These are phyloP conservation scores for Tetragonula clypearis DNA, from an alignment of 1,140 invertebrate genomes.

Conservation along the genomic window DNA sequence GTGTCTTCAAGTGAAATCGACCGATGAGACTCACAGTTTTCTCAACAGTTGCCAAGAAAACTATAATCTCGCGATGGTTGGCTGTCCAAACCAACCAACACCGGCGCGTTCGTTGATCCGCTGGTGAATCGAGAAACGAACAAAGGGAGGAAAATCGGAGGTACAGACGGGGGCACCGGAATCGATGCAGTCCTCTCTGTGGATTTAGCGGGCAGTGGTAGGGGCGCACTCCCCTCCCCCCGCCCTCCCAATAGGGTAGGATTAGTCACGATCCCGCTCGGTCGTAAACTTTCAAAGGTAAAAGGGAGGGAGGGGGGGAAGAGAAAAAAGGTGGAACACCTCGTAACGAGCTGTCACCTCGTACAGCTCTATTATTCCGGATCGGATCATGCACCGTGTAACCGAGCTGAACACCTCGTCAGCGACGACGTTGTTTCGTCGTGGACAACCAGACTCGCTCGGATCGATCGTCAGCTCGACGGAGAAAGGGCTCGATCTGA, in stretches of 20 bases:
- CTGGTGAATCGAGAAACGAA: not conserved
- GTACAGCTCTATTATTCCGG: slow-evolving; percentile 37
- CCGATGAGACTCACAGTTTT: too few species aligned
- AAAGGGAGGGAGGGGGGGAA: slow-evolving; percentile 38
- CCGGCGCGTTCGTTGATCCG: not conserved
- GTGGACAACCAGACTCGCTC: not conserved
- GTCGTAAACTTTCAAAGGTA: slow-evolving; percentile 52
- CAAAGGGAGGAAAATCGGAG: not conserved
- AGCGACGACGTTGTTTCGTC: slow-evolving; percentile 3
- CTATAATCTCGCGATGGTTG: too few species aligned
- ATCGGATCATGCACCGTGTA: slow-evolving; percentile 28
- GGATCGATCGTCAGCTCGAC: not conserved
- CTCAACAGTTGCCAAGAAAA: too few species aligned
- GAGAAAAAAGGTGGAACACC: slow-evolving; percentile 24
- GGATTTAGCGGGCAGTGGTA: slow-evolving; percentile 39
- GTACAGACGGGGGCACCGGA: slow-evolving; percentile 1
- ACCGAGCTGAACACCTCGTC: slow-evolving; percentile 18
- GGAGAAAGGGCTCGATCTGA: not conserved
- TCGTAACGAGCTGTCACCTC: slow-evolving; percentile 50
- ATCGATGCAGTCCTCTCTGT: slow-evolving; percentile 9
- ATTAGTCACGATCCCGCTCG: slow-evolving; percentile 51
- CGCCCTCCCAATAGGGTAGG: slow-evolving; percentile 10
- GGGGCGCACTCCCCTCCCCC: slow-evolving; percentile 37
- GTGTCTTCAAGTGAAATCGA: too few species aligned
- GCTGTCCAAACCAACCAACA: too few species aligned